Base-by-base conservation (phyloP, 2,888 invertebrate genomes). In the Yponomeuta sedellus region DNA sequence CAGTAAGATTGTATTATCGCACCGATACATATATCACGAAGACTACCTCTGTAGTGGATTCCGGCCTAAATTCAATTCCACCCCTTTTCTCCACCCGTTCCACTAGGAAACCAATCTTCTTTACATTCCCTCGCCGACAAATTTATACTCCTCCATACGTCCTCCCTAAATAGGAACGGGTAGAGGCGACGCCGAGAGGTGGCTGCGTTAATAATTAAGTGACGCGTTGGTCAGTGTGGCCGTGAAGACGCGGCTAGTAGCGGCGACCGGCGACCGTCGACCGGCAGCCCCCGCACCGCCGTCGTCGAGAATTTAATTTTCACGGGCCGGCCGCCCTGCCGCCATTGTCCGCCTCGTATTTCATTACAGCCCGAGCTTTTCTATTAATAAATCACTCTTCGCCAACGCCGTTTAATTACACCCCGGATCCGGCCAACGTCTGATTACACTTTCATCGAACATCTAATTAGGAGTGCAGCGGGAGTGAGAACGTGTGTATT, bases 301-400 rank as follows among this genome's bases (percentile, higher is more conserved):
- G 77, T 76, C 78, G 78, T 80, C 78, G 84, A 88, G 90, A 90
- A 91, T 91, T 90, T 90, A 91, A 91, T 91, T 91, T 89, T 86
- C 85, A 85, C 82, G 76, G 78, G 74, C 80, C 83, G 80, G 81
- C 87, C 83, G 82, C 87, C 86, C 85, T 80, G 73, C 81, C 86
- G 80, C 88, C 82, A 90, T 90, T 90, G 91, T 90, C 86, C 88
- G 87, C 86, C 87, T 86, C 89, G 89, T 90, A 90, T 91, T 91
- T 90, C 90, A 90, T 91, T 90, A 90, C 86, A 81, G 88, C 86
- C 85, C 82, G 81, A 88, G 90, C 89, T 91, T 89, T 90, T 90
- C 91, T 91, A 91, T 90, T 91, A 91, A 91, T 91, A 91, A 91
- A 91, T 91, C 91, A 91, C 89, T 90, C 87, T 89, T 91, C 89